Base-by-base conservation (phyloP, 2,797 vertebrate species). In the Gobionotothen gibberifrons region DNA sequence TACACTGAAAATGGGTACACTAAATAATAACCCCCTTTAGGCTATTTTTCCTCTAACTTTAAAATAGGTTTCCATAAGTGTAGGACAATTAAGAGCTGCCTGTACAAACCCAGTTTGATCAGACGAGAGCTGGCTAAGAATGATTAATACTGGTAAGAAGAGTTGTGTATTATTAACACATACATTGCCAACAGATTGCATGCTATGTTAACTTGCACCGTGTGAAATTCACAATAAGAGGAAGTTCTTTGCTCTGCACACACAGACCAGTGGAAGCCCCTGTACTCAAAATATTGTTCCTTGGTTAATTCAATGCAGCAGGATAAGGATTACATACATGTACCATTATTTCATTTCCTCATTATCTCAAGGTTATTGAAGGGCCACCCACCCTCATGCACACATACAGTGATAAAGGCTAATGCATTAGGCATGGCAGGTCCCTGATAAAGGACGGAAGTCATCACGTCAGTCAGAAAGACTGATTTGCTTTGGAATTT, bases 301-400 rank as follows among this genome's bases (percentile, higher is more conserved):
- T 70, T 16, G 55, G 47, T 48, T 66, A 61, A 47, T 64, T 84
- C 67, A 70, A 26, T 55, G 62, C 58, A 66, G 60, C 70, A 75
- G 52, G 78, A 85, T 84, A 76, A 78, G 26, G 49, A 59, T 10
- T 67, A 49, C 79, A 85, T 79, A 36, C 32, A 81, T 86, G 59
- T 59, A 78, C 72, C 79, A 61, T 90, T 87, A 87, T 86, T 90
- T 89, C 44, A 87, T 89, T 89, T 91, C 85, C 83, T 85, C 60
- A 80, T 81, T 82, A 66, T 69, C 53, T 79, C 74, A 78, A 68
- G 53, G 54, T 74, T 68, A 69, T 84, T 82, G 26, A 51, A 61
- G 62, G 69, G 68, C 60, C 81, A 63, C 55, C 22, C 60, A 72
- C n/a, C 55, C 77, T 58, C 46, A 69, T 29, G 29, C 44, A 53